These are phyloP conservation scores for Epinotia nisella DNA, from an alignment of 2,888 invertebrate genomes.

Conservation along the genomic window DNA sequence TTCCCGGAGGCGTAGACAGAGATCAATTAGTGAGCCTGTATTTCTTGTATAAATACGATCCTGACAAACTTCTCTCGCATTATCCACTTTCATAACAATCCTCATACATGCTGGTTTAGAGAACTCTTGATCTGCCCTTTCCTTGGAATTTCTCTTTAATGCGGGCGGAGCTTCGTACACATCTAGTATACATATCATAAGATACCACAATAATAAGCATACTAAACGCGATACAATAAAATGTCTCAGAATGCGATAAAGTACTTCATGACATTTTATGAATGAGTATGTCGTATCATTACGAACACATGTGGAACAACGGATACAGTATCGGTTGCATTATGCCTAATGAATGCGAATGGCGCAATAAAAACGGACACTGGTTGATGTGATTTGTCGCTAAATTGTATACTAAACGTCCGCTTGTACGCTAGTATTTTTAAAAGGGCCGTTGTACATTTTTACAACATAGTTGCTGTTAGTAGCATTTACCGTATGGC, in stretches of 20 bases:
- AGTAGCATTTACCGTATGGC: neutral
- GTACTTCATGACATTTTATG: neutral
- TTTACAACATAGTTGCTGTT: neutral
- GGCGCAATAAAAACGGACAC: slow-evolving; percentile 15
- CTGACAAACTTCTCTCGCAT: too few species aligned
- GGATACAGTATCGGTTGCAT: slow-evolving; percentile 15
- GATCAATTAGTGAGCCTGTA: too few species aligned
- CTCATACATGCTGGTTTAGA: too few species aligned
- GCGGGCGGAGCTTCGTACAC: too few species aligned
- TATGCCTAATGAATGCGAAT: neutral
- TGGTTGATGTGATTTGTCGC: slow-evolving; percentile 16
- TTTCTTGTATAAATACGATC: too few species aligned
- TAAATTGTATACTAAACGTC: slow-evolving; percentile 25
- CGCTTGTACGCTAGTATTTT: neutral
- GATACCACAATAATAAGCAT: too few species aligned
- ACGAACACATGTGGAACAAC: neutral
- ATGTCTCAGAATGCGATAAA: neutral
- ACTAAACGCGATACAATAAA: neutral
- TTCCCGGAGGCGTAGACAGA: too few species aligned
- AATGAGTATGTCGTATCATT: neutral
- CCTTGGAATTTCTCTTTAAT: too few species aligned
- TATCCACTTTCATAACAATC: too few species aligned
- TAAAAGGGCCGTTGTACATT: neutral
- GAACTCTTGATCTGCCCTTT: too few species aligned
- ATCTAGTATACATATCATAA: too few species aligned